Conservation (phyloP, 1,140 invertebrate genomes). For the Aphaenogaster floridana region DNA sequence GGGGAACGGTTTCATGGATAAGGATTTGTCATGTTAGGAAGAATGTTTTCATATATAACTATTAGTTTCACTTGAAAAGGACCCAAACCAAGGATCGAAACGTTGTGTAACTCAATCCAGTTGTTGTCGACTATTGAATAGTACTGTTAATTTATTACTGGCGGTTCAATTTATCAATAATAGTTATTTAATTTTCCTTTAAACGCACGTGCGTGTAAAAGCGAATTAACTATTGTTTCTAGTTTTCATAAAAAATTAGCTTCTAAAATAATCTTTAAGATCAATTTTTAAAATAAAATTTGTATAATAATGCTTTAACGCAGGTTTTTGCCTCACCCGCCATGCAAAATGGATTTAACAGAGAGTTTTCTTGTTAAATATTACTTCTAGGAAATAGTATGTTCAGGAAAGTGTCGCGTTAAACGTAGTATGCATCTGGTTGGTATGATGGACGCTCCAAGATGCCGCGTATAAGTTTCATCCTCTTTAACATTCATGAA, state of each 20-base stretch:
- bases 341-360: not conserved
- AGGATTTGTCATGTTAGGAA: too few species aligned
- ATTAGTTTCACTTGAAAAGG: too few species aligned
- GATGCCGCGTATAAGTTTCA: conserved; percentile 43
- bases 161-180: too few species aligned
- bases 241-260: not conserved
- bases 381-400: not conserved
- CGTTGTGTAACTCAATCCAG: too few species aligned
- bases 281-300: not conserved
- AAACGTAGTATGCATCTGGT: not conserved
- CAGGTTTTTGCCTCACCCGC: not conserved
- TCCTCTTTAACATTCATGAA: conserved; percentile 61
- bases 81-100: too few species aligned
- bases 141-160: too few species aligned
- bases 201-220: not conserved
- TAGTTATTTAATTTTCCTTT: too few species aligned
- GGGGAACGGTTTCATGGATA: too few species aligned
- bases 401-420: not conserved
- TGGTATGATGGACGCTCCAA: conserved; percentile 36
- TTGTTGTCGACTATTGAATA: too few species aligned
- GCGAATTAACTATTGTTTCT: not conserved
- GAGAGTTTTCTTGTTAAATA: not conserved
- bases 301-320: not conserved
- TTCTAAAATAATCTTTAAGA: not conserved
- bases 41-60: too few species aligned